Conservation (phyloP, 2,888 invertebrate species). For the Lepidochrysops patricia region DNA sequence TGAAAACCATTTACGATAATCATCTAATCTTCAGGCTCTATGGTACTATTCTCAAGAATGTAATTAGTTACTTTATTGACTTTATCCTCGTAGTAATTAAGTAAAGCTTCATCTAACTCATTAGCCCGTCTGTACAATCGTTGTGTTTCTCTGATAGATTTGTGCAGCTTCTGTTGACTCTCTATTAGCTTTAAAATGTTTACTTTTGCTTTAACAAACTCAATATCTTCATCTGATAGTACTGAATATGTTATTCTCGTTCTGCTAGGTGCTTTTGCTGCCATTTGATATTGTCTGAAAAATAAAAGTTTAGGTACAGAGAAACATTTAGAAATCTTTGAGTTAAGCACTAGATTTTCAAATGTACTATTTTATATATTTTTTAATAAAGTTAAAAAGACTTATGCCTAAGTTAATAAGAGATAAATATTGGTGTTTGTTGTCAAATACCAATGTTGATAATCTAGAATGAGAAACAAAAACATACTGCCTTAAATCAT, state of each 20-base stretch:
- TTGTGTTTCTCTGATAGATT: slow-evolving; percentile 40
- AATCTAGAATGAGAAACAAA: no score
- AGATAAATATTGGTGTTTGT: no score
- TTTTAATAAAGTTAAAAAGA: no score
- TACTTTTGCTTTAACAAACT: slow-evolving; percentile 54
- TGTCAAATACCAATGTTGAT: no score
- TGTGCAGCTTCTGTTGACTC: slow-evolving; percentile 48
- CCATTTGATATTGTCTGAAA: slow-evolving; percentile 55
- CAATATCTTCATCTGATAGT: slow-evolving; percentile 58
- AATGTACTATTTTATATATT: no score
- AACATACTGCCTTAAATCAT: slow-evolving; percentile 57
- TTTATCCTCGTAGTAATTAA: slow-evolving; percentile 43
- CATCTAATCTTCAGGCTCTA: slow-evolving; percentile 29
- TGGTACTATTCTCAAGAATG: slow-evolving; percentile 54
- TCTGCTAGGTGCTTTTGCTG: slow-evolving; percentile 39
- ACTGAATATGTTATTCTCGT: slow-evolving; percentile 50
- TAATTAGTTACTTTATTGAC: slow-evolving; percentile 47
- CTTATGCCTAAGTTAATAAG: no score
- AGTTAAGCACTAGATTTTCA: no score
- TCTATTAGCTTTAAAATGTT: slow-evolving; percentile 51
- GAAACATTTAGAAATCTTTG: neutral
- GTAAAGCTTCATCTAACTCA: slow-evolving; percentile 45
- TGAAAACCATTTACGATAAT: no score
- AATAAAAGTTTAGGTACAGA: slow-evolving; percentile 1
- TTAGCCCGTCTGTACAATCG: slow-evolving; percentile 39